These are phyloP conservation scores for Porites australiensis DNA, from an alignment of 64 coral and sea anemone species.

Conservation along the genomic window DNA sequence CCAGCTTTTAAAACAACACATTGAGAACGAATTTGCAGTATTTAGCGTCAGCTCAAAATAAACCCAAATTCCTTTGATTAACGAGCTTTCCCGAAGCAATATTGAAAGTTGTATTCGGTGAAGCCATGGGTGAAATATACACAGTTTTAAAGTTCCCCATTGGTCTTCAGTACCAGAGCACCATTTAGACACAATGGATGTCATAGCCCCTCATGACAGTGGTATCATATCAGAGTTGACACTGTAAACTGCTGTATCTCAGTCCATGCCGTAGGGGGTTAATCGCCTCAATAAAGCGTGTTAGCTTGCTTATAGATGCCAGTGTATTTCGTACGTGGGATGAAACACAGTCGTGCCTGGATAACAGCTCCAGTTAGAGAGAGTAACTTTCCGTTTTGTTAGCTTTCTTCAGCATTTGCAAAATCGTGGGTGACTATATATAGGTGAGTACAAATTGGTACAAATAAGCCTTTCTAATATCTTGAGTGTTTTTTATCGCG, in stretches of 20 bases:
- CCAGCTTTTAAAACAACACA: background rate
- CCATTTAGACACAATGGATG: conserved; percentile 36
- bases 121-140: conserved; percentile 13
- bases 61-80: conserved; percentile 38
- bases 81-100: conserved; percentile 16
- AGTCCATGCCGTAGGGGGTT: conserved; percentile 35
- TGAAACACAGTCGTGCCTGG: conserved; percentile 12
- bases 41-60: conserved; percentile 29
- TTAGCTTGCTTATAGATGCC: conserved; percentile 4
- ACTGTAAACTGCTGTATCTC: conserved; percentile 27
- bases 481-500: background rate
- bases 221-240: conserved; percentile 42
- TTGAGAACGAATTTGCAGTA: conserved; percentile 8
- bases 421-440: background rate
- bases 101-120: conserved; percentile 7
- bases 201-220: background rate
- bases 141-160: conserved; percentile 13
- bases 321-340: conserved; percentile 21
- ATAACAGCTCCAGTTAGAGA: background rate
- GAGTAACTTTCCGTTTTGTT: background rate
- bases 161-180: background rate
- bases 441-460: background rate
- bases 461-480: background rate
- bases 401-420: background rate
- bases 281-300: conserved; percentile 42